Conservation (phyloP, 2,888 invertebrate genomes). For the Diaprepes abbreviatus region DNA sequence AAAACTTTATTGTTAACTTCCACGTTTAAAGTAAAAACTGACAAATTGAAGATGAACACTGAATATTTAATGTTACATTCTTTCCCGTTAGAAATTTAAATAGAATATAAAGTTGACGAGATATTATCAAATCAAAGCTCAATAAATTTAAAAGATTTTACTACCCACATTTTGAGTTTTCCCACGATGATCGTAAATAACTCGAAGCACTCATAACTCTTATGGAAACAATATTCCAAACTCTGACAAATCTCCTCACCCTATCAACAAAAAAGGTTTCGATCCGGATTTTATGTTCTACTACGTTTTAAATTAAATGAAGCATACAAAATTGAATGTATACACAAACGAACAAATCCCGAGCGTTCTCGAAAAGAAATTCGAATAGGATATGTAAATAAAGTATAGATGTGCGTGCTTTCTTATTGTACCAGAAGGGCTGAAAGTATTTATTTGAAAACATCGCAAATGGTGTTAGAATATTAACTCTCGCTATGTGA, state of each 20-base stretch:
- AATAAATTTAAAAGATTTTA: conserved; percentile 13
- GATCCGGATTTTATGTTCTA: conserved; percentile 30
- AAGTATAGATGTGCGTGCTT: no score
- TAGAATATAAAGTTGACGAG: background rate
- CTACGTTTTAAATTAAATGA: conserved; percentile 33
- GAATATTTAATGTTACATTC: conserved; percentile 18
- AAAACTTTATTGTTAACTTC: conserved; percentile 46
- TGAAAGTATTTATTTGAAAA: no score
- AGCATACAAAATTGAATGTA: conserved; percentile 36
- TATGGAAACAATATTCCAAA: conserved; percentile 6
- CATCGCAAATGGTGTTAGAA: no score
- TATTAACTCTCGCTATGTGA: no score
- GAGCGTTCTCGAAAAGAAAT: background rate
- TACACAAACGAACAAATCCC: conserved; percentile 24
- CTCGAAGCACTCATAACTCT: conserved; percentile 20
- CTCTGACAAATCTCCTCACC: conserved; percentile 24
- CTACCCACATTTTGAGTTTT: background rate
- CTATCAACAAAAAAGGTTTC: conserved; percentile 23
- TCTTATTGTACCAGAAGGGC: no score
- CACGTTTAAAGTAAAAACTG: conserved; percentile 29
- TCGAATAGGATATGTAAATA: background rate
- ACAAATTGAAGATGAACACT: conserved; percentile 20
- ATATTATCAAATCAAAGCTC: background rate
- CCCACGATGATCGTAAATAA: conserved; percentile 19
- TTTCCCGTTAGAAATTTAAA: background rate